Conservation (phyloP, 2,888 invertebrate species). For the Lochmaea capreae region DNA sequence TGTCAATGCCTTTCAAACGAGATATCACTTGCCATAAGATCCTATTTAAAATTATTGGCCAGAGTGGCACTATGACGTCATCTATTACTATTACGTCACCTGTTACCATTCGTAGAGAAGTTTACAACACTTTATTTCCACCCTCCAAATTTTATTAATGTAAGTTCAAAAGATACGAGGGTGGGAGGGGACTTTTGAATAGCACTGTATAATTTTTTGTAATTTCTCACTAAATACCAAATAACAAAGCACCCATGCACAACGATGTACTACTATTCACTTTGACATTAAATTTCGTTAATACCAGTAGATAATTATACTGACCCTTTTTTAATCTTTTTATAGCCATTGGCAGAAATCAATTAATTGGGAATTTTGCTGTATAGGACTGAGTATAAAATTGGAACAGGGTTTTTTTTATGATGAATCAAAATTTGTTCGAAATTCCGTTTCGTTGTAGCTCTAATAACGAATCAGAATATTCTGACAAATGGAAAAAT, state of each 20-base stretch:
- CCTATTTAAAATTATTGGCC: too few relatives aligned
- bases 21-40: too few relatives aligned
- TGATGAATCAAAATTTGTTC: not conserved
- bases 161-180: too few relatives aligned
- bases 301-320: not conserved
- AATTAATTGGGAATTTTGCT: not conserved
- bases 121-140: too few relatives aligned
- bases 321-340: not conserved
- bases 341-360: not conserved
- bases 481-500: not conserved
- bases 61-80: too few relatives aligned
- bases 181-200: too few relatives aligned
- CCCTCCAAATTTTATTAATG: too few relatives aligned
- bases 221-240: not conserved
- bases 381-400: not conserved
- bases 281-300: constrained; percentile 1
- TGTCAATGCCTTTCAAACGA: too few relatives aligned
- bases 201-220: too few relatives aligned
- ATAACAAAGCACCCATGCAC: not conserved
- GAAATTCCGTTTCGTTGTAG: not conserved
- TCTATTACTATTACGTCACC: too few relatives aligned
- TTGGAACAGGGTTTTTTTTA: not conserved
- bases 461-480: not conserved
- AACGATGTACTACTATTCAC: not conserved
- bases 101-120: too few relatives aligned